Conservation (phyloP, 2,797 vertebrate genomes). For the Hafferia zeledoni region DNA sequence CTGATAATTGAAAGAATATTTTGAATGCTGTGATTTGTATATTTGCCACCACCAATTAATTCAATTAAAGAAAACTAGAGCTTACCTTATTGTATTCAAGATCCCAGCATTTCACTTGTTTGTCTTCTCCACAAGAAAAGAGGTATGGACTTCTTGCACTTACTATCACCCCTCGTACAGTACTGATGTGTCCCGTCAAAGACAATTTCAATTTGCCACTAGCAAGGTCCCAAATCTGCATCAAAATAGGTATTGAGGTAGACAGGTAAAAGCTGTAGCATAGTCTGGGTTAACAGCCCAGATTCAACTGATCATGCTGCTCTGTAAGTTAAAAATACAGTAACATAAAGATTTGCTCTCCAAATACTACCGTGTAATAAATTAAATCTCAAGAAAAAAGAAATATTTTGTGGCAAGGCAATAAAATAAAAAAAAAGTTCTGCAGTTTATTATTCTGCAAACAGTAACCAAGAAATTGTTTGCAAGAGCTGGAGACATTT, state of each 20-base stretch:
- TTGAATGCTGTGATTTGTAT: background rate
- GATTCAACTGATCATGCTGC: background rate
- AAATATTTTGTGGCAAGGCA: background rate
- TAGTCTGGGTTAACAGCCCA: background rate
- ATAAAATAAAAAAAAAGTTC: background rate
- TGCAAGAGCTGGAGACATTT: background rate
- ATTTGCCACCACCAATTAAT: background rate
- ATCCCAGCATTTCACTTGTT: conserved; percentile 99
- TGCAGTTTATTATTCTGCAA: background rate
- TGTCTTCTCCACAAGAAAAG: conserved; percentile 98
- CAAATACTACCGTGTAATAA: background rate
- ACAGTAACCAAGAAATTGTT: background rate
- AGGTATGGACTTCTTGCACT: conserved; percentile 93
- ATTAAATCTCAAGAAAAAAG: background rate
- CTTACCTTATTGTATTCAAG: conserved; percentile 97
- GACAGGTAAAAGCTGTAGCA: background rate
- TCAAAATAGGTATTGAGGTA: conserved; percentile 7
- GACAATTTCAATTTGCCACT: conserved; percentile 96
- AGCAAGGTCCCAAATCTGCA: conserved; percentile 96
- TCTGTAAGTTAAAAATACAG: background rate
- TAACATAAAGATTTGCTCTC: background rate
- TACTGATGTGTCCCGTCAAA: conserved; percentile 96
- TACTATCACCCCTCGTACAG: conserved; percentile 94
- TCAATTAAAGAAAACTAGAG: background rate
- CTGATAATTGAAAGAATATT: background rate